Evolutionary conservation across 2,113 vertebrate species (phyloP).

Genomic region (Enhydra lutris): DNA sequence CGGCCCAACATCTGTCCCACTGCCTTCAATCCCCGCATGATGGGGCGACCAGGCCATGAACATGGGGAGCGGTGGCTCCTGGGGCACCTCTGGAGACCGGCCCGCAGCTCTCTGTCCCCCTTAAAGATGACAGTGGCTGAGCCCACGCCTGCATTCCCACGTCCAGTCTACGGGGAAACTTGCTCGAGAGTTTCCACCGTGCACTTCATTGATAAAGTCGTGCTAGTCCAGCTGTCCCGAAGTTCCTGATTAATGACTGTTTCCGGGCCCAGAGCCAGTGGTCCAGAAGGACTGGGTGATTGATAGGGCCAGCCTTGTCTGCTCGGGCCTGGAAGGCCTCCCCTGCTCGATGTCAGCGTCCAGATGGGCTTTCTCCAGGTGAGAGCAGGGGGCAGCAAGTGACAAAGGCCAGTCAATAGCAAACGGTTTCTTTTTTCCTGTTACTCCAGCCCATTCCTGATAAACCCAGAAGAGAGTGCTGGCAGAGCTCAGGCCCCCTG

Average conservation of each 20-base stretch:
- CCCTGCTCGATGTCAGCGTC: background rate
- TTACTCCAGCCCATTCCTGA: background rate
- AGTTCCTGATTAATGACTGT: background rate
- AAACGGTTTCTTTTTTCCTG: background rate
- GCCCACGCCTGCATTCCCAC: background rate
- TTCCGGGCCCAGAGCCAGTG: fast-evolving
- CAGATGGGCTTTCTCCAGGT: background rate
- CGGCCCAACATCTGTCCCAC: fast-evolving
- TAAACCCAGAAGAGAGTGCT: background rate
- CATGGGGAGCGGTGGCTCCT: fast-evolving
- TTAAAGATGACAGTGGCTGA: background rate
- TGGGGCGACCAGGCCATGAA: too few species aligned
- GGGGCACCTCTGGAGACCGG: background rate
- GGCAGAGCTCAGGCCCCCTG: background rate
- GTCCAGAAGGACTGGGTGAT: background rate
- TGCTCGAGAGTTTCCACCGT: background rate
- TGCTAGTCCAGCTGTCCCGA: background rate
- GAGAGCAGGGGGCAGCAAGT: background rate
- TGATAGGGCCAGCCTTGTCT: fast-evolving
- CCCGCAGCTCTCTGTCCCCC: background rate
- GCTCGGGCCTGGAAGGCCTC: background rate
- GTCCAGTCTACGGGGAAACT: background rate
- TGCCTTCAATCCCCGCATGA: fast-evolving
- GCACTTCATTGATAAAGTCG: background rate
- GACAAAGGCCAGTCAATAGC: background rate